Percentiles rank a stretch among this genome's conserved stretches.
Conservation (phyloP, 2,113 vertebrate species). For the Patagioenas fasciata region DNA sequence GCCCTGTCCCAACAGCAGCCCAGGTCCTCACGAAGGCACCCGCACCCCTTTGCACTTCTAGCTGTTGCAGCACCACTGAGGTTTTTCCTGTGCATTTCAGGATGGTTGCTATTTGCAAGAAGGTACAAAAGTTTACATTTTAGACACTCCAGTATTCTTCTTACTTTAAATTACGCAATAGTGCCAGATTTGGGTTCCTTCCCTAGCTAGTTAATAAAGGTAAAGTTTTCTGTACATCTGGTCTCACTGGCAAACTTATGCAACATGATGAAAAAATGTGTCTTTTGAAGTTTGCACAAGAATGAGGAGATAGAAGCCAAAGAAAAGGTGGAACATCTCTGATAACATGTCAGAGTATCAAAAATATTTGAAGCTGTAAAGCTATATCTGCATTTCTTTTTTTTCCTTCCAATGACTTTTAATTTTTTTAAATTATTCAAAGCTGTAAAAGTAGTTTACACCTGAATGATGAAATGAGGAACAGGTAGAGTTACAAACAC, state of each 20-base stretch:
- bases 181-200: background rate
- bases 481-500: background rate
- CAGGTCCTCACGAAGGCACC: background rate
- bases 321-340: conserved; percentile 16
- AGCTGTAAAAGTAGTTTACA: background rate
- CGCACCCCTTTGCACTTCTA: rapidly evolving
- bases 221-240: background rate
- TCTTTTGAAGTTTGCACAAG: conserved; percentile 20
- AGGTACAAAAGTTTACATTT: background rate
- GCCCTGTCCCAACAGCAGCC: background rate
- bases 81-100: background rate
- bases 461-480: background rate
- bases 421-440: background rate
- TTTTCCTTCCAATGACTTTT: background rate
- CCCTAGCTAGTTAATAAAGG: background rate
- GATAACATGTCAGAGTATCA: background rate
- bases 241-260: background rate
- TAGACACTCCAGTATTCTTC: background rate
- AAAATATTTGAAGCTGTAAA: background rate
- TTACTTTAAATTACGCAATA: background rate
- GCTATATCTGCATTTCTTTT: background rate
- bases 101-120: background rate
- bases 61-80: background rate
- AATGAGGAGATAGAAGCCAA: background rate
- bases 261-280: background rate